Evolutionary conservation across 35 echinoderm and acorn worm genomes (phyloP), one percentile per base, ranked within the genome.

Genomic region (Hemicentrotus pulcherrimus): DNA sequence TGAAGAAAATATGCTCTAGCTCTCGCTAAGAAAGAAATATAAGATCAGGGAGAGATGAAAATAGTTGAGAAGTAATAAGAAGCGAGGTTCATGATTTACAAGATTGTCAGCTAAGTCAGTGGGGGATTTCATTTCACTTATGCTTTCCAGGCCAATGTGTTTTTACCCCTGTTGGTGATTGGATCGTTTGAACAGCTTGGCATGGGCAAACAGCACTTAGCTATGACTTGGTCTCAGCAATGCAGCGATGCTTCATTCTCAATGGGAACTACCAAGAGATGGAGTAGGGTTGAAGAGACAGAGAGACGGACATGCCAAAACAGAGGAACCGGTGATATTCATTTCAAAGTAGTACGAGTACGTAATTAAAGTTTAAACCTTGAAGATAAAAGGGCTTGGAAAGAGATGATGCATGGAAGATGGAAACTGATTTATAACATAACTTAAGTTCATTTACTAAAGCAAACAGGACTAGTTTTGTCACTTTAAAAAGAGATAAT

Each of bases 121-220:
- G 30, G 45, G 46, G 91, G 91, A 93, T 93, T 93, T 48, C 91
- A 58, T 93, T 93, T 93, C 91, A 93, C 48, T 93, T 93, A 93
- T 93, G 91, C 91, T 93, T 93, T 93, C 91, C 91, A 31, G 91
- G 46, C 91, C 91, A 58, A 93, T 93, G 91, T 47, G 48, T 93
- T 93, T 90, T 93, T 93, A 50, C 91, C 91, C 91, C 91, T 58
- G 91, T 93, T 58, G 91, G 91, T 93, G 91, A 93, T 93, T 58
- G 91, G 91, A 93, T 47, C 91, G 91, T 48, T 93, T 93, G 91
- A 93, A 55, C 91, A 93, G 91, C 91, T 93, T 93, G 91, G 91
- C 32, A 48, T 93, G 16, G 48, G 91, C 91, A 93, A 93, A 93
- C 48, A 93, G 32, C 91, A 93, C 91, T 93, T 93, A 93, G 91